Conservation (phyloP, 2,113 vertebrate species). For the Morone chrysops region DNA sequence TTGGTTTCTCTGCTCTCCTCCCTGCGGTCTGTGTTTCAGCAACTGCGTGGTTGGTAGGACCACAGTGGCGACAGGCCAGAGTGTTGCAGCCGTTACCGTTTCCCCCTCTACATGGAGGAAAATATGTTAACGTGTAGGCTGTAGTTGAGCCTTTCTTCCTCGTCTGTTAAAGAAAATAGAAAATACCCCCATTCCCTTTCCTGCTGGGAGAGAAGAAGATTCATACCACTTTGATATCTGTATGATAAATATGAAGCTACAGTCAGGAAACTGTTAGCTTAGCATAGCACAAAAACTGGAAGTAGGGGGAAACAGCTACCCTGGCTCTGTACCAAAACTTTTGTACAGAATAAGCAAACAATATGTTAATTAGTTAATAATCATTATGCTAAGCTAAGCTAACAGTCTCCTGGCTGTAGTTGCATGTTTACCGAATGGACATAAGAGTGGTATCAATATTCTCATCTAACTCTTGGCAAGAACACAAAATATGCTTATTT, state of each 20-base stretch:
- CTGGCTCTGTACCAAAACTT: background rate
- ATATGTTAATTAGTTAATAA: background rate
- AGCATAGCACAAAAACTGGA: background rate
- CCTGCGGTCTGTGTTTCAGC: conserved; percentile 65
- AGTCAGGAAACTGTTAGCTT: background rate
- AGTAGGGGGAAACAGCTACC: background rate
- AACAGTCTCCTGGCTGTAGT: conserved; percentile 9
- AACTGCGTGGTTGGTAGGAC: conserved; percentile 38
- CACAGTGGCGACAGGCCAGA: conserved; percentile 53
- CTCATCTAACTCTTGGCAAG: background rate
- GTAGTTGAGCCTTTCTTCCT: background rate
- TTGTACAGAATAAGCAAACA: background rate
- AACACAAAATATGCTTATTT: background rate
- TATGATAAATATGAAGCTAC: background rate
- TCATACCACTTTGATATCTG: background rate
- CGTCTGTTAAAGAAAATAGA: background rate
- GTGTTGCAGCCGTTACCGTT: background rate
- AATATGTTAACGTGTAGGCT: conserved; percentile 8
- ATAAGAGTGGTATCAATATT: background rate
- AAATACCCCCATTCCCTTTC: background rate
- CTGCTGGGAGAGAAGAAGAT: background rate
- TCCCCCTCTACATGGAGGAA: conserved; percentile 9
- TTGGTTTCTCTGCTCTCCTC: conserved; percentile 44
- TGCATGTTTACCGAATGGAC: background rate
- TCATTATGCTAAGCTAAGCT: background rate